Evolutionary conservation across 2,888 invertebrate genomes (phyloP), one percentile per base, ranked within the genome.

Genomic region (Polydrusus cervinus): DNA sequence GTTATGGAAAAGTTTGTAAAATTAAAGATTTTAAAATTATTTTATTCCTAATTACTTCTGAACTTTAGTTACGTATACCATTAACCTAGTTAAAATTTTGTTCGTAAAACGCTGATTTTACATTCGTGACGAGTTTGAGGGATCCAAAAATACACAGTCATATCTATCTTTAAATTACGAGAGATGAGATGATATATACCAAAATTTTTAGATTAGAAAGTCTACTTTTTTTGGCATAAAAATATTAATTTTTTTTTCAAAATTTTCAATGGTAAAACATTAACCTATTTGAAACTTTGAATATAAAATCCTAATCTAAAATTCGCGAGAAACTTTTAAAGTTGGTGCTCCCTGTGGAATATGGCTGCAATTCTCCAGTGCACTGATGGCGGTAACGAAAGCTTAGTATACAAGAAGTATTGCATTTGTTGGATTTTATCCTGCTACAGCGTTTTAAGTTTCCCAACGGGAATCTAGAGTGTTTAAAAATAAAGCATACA

Each of bases 51-150:
- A 13, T 57, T 43, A 25, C 30, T 64, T 45, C 45, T 38, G 38
- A 57, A 73, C 57, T 65, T 61, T 65, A 45, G 60, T 47, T 69
- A 74, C 60, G 65, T 70, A 60, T 74, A 70, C 65, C 65, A 51
- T 57, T 18, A 66, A 60, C 67, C 62, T 38, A 66, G 47, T 75
- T 60, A 55, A 43, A 75, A 75, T 53, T 75, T 75, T 61, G 38
- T 67, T 45, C 64, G 53, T 53, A 71, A 53, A 60, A 51, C 53
- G 45, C 62, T 34, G 49, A 71, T 65, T 60, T 60, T 34, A 61
- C 69, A 73, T 70, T 73, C 76, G 73, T 76, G 76, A 76, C 73
- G 73, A 76, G 73, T 76, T 55, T 76, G 70, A 40, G 30, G 47
- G 40, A 47, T 65, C 30, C 53, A 55, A 13, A 25, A 60, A 38